Evolutionary conservation across 2,797 vertebrate species (phyloP).

Genomic region (Sebastiscus tertius): DNA sequence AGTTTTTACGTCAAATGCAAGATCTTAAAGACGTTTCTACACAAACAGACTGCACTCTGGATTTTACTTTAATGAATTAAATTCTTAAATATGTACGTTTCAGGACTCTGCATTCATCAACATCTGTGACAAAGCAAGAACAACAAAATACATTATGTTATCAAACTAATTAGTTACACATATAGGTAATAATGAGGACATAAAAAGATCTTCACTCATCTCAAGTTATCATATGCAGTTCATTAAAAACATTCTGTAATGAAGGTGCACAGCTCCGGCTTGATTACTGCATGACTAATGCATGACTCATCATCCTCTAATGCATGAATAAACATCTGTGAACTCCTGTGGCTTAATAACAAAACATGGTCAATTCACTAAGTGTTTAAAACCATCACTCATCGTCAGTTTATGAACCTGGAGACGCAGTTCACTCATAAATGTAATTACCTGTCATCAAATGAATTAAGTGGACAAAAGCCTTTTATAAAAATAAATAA

Average conservation of each 20-base stretch:
- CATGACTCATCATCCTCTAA: slow-evolving; percentile 13
- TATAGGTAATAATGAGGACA: not conserved
- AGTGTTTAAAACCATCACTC: slow-evolving; percentile 13
- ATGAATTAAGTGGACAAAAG: not conserved
- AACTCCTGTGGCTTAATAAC: not conserved
- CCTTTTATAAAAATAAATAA: not conserved
- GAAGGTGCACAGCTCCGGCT: not conserved
- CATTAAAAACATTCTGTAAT: slow-evolving; percentile 7
- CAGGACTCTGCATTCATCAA: not conserved
- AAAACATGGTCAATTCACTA: not conserved
- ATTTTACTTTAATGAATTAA: not conserved
- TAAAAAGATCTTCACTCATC: not conserved
- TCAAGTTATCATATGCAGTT: not conserved
- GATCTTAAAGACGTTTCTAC: not conserved
- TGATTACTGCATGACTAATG: slow-evolving; percentile 29
- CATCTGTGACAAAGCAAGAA: not conserved
- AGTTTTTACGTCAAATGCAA: not conserved
- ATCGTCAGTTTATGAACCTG: not conserved
- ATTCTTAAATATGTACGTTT: not conserved
- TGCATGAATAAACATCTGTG: not conserved
- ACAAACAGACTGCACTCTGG: not conserved
- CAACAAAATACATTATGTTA: not conserved
- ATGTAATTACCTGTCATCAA: slow-evolving; percentile 7
- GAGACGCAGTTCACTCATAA: slow-evolving; percentile 3
- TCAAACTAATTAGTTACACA: not conserved